Percentiles rank a stretch among this genome's conserved stretches.
phyloP scores from a whole-genome alignment of 2,113 vertebrate genomes.

The Shinisaurus crocodilurus region DNA sequence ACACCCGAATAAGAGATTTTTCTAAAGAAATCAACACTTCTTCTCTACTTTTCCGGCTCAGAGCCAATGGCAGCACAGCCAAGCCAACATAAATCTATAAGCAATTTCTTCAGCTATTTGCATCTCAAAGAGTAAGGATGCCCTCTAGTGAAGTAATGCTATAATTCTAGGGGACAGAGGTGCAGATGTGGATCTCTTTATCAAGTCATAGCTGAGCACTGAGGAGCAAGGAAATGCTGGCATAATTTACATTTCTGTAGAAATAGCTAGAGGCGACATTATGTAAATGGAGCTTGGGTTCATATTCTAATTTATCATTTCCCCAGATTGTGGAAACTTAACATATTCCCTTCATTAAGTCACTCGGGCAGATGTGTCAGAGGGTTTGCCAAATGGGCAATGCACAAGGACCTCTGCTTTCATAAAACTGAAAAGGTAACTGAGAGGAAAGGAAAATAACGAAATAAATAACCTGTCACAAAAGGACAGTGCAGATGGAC shows the following conservation, averaged over 20 bases:
- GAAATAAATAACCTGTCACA: background rate
- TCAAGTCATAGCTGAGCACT: accelerated
- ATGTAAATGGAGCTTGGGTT: background rate
- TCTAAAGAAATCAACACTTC: conserved; percentile 25
- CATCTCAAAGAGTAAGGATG: conserved; percentile 54
- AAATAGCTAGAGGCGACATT: accelerated
- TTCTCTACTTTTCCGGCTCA: background rate
- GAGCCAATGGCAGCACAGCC: background rate
- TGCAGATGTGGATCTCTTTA: accelerated
- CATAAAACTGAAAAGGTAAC: background rate
- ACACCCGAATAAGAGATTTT: conserved; percentile 12
- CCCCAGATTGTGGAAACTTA: background rate
- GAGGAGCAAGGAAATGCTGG: background rate
- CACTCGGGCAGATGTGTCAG: background rate
- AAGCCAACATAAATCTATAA: background rate
- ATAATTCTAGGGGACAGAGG: conserved; percentile 29
- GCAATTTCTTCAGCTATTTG: accelerated
- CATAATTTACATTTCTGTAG: background rate
- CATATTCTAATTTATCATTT: background rate
- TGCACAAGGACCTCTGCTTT: background rate
- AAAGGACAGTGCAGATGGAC: background rate
- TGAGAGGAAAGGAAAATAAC: background rate
- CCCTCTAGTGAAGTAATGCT: conserved; percentile 66
- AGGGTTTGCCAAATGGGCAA: background rate
- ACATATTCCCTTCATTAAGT: background rate